phyloP scores from a whole-genome alignment of 2,888 invertebrate species.

The Rhaphigaster nebulosa region DNA sequence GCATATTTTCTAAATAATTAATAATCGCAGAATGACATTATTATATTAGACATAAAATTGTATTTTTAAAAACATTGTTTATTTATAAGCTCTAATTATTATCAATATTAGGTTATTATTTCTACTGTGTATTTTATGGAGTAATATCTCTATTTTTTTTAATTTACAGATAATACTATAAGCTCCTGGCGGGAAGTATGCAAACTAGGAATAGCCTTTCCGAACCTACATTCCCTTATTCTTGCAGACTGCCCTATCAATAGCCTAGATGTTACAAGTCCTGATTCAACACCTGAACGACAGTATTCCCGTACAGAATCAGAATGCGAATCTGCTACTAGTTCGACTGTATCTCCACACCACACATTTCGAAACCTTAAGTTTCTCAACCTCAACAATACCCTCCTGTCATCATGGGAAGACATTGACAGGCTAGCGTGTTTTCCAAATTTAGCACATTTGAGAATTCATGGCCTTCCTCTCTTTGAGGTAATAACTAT shows the following conservation, averaged over 20 bases:
- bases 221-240: conserved; percentile 86
- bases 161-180: conserved; percentile 83
- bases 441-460: conserved; percentile 86
- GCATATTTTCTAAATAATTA: too few species aligned
- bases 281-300: conserved; percentile 61
- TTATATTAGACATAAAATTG: too few species aligned
- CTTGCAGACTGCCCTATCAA: conserved; percentile 87
- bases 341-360: conserved; percentile 72
- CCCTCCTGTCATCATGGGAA: conserved; percentile 86
- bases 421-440: conserved; percentile 88
- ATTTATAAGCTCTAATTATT: too few species aligned
- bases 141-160: neutral
- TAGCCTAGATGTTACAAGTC: conserved; percentile 70
- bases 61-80: too few species aligned
- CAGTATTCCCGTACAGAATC: conserved; percentile 70
- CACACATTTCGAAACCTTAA: conserved; percentile 77
- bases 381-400: conserved; percentile 88
- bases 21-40: too few species aligned
- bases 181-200: conserved; percentile 86
- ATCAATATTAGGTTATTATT: neutral
- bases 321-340: conserved; percentile 72
- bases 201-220: conserved; percentile 88
- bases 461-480: conserved; percentile 84
- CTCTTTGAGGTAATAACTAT: conserved; percentile 71
- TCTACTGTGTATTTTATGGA: neutral